Base-by-base conservation (phyloP, 1,140 invertebrate species). In the Bombyx mandarina region DNA sequence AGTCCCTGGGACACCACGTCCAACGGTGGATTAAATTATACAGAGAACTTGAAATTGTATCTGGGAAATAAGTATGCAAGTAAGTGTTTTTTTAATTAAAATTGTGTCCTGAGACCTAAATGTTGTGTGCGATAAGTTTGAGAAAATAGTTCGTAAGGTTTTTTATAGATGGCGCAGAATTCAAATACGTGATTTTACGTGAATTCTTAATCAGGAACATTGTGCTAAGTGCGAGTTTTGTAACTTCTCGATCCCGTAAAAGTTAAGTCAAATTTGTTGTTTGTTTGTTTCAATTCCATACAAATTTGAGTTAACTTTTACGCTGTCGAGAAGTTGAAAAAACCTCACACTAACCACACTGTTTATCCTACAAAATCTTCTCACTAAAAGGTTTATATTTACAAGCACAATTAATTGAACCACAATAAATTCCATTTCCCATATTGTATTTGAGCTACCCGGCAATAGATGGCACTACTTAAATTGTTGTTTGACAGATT, bases 1-100 rank as follows among this genome's bases (percentile, higher is more conserved):
- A 83, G 77, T 0, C 82, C 88, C 0, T 89, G 89, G 64, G 88
- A 91, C 60, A 89, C 91, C 6, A 86, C 88, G 0, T 88, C 91
- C 5, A 89, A 91, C 54, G 82, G 91, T n/a, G 82, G 91, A 1
- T 67, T 77, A 35, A 91, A 91, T 60, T 76, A 79, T 57, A 87
- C 81, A 0, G 83, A 88, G 59, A 89, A 88, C 52, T 54, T 89
- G 59, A 85, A 85, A 56, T 74, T 79, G 47, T 79, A 88, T 53
- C 72, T 88, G 43, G 82, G 78, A 56, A 78, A 82, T 61, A 81
- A 85, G 42, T 91, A 90, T 58, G 83, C 89, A 75, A 89, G 91
- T 92, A 75, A 91, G 91, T 90, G 61, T 56, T 47, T 56, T 54
- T 56, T 56, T 7, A 42, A 43, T 49, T 43, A 43, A 18, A 26